These are phyloP conservation scores for Helostoma temminkii DNA, from an alignment of 2,797 vertebrate genomes.

Conservation along the genomic window DNA sequence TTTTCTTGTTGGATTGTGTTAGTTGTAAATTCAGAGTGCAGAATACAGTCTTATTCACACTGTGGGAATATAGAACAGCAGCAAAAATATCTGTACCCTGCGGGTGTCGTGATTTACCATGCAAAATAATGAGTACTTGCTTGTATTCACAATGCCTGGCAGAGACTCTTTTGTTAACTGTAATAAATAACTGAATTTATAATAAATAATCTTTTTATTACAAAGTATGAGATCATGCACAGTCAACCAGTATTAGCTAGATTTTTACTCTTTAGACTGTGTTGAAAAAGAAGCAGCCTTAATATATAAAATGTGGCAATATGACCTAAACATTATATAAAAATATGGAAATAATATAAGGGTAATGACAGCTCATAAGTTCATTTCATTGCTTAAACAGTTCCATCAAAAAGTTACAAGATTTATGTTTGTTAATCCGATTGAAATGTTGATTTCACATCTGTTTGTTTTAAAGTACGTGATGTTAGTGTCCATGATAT, in stretches of 20 bases:
- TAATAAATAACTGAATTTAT: not conserved
- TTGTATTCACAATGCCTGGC: conserved; percentile 10
- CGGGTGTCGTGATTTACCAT: conserved; percentile 23
- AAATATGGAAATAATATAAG: too few species aligned
- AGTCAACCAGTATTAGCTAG: not conserved
- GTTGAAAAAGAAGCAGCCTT: not conserved
- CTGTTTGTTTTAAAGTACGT: not conserved
- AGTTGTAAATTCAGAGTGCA: conserved; percentile 30
- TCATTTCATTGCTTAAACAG: not conserved
- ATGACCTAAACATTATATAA: not conserved
- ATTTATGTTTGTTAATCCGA: not conserved
- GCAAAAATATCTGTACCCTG: conserved; percentile 17
- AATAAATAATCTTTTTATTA: not conserved
- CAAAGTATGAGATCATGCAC: not conserved
- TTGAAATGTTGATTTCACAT: not conserved
- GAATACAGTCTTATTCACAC: conserved; percentile 33
- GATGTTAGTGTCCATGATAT: conserved; percentile 13
- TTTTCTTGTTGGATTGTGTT: conserved; percentile 36
- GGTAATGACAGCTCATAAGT: not conserved
- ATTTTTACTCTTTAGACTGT: not conserved
- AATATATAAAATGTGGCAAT: not conserved
- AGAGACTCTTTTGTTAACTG: conserved; percentile 5
- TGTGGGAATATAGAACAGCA: conserved; percentile 12
- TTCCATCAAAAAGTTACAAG: not conserved
- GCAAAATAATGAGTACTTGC: conserved; percentile 8